A percentile compares a stretch with the other conserved stretches of the same genome.
Evolutionary conservation across 2,888 invertebrate species (phyloP).

Genomic region (Oscheius sp.): DNA sequence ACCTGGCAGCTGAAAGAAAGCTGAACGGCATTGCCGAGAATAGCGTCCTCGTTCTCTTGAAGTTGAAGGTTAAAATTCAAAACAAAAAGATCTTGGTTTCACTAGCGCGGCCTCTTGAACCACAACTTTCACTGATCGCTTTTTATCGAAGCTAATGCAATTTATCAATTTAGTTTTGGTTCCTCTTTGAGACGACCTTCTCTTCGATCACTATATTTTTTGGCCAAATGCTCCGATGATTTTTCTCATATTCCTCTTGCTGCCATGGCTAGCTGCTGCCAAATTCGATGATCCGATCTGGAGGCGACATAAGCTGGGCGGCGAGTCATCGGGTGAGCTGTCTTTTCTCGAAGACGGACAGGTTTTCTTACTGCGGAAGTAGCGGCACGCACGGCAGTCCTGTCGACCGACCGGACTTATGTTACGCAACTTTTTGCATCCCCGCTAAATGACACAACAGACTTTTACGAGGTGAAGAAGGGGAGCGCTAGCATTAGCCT

Average conservation of each 20-base stretch:
- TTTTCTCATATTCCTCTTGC: neutral
- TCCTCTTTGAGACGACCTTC: neutral
- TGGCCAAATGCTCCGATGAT: slow-evolving; percentile 2
- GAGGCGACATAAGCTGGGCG: slow-evolving; percentile 18
- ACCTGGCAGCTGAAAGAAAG: too few relatives aligned
- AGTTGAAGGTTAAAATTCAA: neutral
- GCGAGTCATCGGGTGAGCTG: slow-evolving; percentile 14
- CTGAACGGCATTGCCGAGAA: too few relatives aligned
- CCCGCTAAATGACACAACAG: slow-evolving; percentile 10
- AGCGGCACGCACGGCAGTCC: neutral
- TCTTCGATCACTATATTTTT: neutral
- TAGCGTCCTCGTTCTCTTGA: neutral
- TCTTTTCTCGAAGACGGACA: neutral
- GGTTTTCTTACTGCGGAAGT: slow-evolving; percentile 3
- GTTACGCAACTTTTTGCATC: neutral
- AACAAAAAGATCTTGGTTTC: neutral
- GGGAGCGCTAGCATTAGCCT: neutral
- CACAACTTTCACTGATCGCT: neutral
- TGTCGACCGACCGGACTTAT: neutral
- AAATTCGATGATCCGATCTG: slow-evolving; percentile 22
- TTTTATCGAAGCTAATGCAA: too few relatives aligned
- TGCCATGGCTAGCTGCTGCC: neutral
- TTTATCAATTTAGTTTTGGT: too few relatives aligned
- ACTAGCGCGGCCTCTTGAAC: too few relatives aligned
- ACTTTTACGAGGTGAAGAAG: neutral